Base-by-base conservation (phyloP, 2,888 invertebrate species). In the Drosophila ustulata region DNA sequence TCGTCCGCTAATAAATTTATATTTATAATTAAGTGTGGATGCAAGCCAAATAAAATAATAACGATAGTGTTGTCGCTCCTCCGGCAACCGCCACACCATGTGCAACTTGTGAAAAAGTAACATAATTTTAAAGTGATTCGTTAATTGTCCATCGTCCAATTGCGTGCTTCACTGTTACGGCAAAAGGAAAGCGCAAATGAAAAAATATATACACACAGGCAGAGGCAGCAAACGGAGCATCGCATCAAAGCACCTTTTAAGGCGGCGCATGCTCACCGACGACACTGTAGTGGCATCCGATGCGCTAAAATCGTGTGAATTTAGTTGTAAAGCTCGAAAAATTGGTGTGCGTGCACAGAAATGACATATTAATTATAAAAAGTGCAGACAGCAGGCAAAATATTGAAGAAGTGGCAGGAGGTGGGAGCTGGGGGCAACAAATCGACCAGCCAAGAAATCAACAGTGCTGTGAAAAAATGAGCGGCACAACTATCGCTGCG, bases 141-240 rank as follows among this genome's bases (percentile, higher is more conserved):
- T 53, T 46, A 57, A 57, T 75, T 74, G 80, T 58, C 75, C 75
- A 75, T 61, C 56, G 59, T 53, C 61, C 64, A 75, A 79, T 79
- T 75, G 75, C 75, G 75, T 75, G 75, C 55, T 65, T 75, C 58
- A 45, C 53, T 79, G 79, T 76, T 76, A 76, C 75, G 80, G 80
- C 80, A 79, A 76, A 76, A 75, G 80, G 76, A 76, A 76, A 76
- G 76, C 76, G 76, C 80, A 75, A 86, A 88, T 82, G 89, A 88
- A 82, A 82, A 82, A 86, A 88, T 86, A 88, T 88, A 88, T 87
- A 82, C 89, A 82, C 82, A 88, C 87, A 67, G 69, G 66, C 80
- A 76, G 66, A 66, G 67, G 72, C 59, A 69, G 52, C 49, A 58
- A 26, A 59, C 52, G 58, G 41, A 57, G 58, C 50, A 59, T 66